Evolutionary conservation across 2,797 vertebrate genomes (phyloP).

Genomic region (Brotula barbata): DNA sequence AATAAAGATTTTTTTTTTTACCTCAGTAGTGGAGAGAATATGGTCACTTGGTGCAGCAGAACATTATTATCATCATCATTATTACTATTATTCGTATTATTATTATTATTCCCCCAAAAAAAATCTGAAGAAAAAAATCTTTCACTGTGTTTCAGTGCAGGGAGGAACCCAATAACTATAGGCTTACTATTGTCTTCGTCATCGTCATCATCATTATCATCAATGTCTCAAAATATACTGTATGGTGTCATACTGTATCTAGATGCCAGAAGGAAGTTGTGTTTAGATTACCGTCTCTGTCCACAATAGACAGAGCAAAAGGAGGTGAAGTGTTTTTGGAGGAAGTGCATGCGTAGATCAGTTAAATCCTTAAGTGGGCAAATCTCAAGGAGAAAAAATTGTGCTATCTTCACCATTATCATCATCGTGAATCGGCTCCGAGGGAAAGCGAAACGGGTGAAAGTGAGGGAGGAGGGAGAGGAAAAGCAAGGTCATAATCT

Average conservation of each 20-base stretch:
- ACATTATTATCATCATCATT: conserved; percentile 77
- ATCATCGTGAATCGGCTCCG: conserved; percentile 64
- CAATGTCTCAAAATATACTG: conserved; percentile 56
- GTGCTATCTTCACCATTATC: conserved; percentile 78
- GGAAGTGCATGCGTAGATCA: conserved; percentile 81
- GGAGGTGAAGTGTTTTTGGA: conserved; percentile 63
- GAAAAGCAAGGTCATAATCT: conserved; percentile 62
- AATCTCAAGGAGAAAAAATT: conserved; percentile 80
- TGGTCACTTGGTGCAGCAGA: conserved; percentile 85
- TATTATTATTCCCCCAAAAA: conserved; percentile 49
- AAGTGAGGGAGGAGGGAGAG: conserved; percentile 29
- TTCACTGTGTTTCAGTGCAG: conserved; percentile 67
- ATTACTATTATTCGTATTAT: conserved; percentile 71
- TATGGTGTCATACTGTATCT: conserved; percentile 54
- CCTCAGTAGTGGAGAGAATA: conserved; percentile 78
- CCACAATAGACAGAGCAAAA: conserved; percentile 61
- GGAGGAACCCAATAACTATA: conserved; percentile 63
- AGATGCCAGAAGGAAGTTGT: conserved; percentile 69
- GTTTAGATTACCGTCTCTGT: conserved; percentile 65
- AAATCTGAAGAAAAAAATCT: conserved; percentile 57
- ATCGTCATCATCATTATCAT: conserved; percentile 46
- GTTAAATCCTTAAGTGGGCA: conserved; percentile 80
- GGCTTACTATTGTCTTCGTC: conserved; percentile 58
- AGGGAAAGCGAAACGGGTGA: conserved; percentile 43
- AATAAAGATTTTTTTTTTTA: conserved; percentile 54